A percentile compares a stretch with the other conserved stretches of the same genome.
These are phyloP conservation scores for Cyprinus carpio DNA, from an alignment of 2,113 vertebrate genomes.

Conservation along the genomic window DNA sequence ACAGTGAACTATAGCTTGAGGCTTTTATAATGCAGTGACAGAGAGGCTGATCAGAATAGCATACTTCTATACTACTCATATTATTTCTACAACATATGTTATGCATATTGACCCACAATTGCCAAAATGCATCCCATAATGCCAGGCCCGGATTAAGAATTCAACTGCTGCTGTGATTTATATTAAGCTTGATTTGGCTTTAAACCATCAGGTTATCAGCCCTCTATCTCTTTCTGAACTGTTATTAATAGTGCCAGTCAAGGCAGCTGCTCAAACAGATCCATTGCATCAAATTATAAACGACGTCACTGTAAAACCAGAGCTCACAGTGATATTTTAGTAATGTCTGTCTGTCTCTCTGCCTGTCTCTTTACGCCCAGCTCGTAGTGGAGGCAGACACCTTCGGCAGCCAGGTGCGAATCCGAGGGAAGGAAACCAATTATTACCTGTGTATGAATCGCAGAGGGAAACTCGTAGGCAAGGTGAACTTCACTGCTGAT, in stretches of 20 bases:
- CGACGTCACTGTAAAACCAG: slow-evolving; percentile 12
- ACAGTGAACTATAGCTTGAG: not conserved
- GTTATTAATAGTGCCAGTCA: slow-evolving; percentile 18
- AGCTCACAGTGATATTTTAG: slow-evolving; percentile 31
- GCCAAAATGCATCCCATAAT: not conserved
- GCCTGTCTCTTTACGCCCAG: slow-evolving; percentile 81
- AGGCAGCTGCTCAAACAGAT: slow-evolving; percentile 37
- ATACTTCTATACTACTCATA: not conserved
- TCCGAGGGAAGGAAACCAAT: slow-evolving; percentile 80
- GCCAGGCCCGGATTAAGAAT: not conserved
- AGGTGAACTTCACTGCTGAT: slow-evolving; percentile 69
- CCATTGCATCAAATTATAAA: slow-evolving; percentile 42
- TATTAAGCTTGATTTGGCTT: slow-evolving; percentile 1
- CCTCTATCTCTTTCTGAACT: not conserved
- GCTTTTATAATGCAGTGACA: not conserved
- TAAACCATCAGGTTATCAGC: slow-evolving; percentile 1
- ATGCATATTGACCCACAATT: not conserved
- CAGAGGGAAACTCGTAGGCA: slow-evolving; percentile 80
- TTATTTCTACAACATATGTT: not conserved
- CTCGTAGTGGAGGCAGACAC: slow-evolving; percentile 84
- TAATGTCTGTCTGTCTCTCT: slow-evolving; percentile 72
- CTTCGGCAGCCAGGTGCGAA: slow-evolving; percentile 84
- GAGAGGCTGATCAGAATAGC: not conserved
- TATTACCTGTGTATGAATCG: slow-evolving; percentile 84
- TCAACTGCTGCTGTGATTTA: not conserved